Evolutionary conservation across 2,113 vertebrate species (phyloP).

Genomic region (Struthidea cinerea): DNA sequence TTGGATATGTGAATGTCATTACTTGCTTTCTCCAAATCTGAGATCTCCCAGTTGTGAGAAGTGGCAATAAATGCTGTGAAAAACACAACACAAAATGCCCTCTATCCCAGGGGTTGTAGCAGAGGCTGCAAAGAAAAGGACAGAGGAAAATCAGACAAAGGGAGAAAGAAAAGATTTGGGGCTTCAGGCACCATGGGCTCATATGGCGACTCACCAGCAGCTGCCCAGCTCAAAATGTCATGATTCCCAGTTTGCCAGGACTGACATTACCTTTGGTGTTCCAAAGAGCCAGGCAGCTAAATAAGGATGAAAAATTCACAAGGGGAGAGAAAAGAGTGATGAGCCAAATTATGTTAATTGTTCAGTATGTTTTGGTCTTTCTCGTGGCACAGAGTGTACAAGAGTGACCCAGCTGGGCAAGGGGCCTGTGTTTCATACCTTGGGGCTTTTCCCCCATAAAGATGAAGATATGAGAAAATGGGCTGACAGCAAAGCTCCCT

Average conservation of each 20-base stretch:
- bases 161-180: neutral
- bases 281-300: neutral
- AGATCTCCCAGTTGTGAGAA: neutral
- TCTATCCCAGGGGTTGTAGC: neutral
- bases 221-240: neutral
- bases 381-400: neutral
- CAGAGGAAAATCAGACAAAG: neutral
- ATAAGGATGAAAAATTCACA: constrained; percentile 24
- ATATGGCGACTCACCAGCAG: neutral
- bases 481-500: neutral
- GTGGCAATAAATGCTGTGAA: neutral
- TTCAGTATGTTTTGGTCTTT: neutral
- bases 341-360: neutral
- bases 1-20: neutral
- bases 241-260: neutral
- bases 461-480: neutral
- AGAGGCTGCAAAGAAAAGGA: neutral
- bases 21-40: neutral
- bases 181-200: neutral
- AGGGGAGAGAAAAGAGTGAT: neutral
- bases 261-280: neutral
- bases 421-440: neutral
- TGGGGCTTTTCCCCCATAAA: neutral
- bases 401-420: neutral
- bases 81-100: neutral